Evolutionary conservation across 2,888 invertebrate genomes (phyloP).

Genomic region (Stenurella melanura): DNA sequence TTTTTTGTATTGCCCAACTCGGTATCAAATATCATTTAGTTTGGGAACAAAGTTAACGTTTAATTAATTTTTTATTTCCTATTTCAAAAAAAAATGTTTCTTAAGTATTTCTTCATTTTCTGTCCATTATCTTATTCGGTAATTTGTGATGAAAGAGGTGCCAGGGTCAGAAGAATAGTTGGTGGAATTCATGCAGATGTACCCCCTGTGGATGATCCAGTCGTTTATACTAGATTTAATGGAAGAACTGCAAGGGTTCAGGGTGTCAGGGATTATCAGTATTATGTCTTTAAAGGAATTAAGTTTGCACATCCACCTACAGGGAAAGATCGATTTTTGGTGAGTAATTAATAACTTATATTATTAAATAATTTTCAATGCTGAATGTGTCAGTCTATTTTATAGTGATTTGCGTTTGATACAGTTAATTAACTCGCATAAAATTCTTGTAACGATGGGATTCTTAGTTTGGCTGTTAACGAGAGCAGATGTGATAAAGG

Average conservation of each 20-base stretch:
- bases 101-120: background rate
- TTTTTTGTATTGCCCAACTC: background rate
- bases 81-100: conserved; percentile 7
- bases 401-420: too few relatives aligned
- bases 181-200: conserved; percentile 81
- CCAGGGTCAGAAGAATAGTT: conserved; percentile 76
- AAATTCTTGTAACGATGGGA: too few relatives aligned
- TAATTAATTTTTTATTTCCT: background rate
- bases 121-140: background rate
- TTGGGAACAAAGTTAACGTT: background rate
- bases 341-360: conserved; percentile 60
- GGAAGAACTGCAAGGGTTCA: conserved; percentile 79
- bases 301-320: conserved; percentile 80
- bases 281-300: conserved; percentile 84
- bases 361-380: background rate
- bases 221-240: conserved; percentile 79
- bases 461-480: too few relatives aligned
- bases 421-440: too few relatives aligned
- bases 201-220: conserved; percentile 83
- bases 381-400: too few relatives aligned
- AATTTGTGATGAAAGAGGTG: conserved; percentile 39
- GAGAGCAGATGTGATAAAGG: too few relatives aligned
- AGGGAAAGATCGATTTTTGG: conserved; percentile 77
- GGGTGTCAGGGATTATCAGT: conserved; percentile 78
- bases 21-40: background rate